phyloP scores from a whole-genome alignment of 2,888 invertebrate species.

The Coleophora deauratella region DNA sequence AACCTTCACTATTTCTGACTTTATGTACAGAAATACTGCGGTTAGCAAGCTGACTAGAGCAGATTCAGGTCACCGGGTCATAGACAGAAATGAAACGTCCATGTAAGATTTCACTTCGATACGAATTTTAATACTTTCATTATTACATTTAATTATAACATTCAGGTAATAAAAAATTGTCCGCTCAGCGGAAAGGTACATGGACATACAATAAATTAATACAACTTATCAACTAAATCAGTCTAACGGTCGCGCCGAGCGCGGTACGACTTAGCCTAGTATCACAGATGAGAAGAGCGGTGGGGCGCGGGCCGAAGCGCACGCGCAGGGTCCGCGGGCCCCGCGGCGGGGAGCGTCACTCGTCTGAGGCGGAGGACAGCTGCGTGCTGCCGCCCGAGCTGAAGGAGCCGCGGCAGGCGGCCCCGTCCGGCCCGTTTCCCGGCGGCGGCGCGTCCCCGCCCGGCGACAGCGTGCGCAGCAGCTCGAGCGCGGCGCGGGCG shows the following conservation, averaged over 20 bases:
- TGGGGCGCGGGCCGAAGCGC: slow-evolving; percentile 60
- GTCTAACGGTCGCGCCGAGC: slow-evolving; percentile 70
- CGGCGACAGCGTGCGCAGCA: slow-evolving; percentile 57
- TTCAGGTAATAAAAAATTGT: slow-evolving; percentile 60
- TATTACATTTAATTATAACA: slow-evolving; percentile 22
- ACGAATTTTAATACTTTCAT: slow-evolving; percentile 48
- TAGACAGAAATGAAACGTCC: slow-evolving; percentile 33
- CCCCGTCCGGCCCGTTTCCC: slow-evolving; percentile 64
- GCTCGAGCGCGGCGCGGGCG: slow-evolving; percentile 56
- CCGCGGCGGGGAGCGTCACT: slow-evolving; percentile 57
- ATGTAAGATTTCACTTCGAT: slow-evolving; percentile 45
- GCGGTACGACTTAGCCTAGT: slow-evolving; percentile 66
- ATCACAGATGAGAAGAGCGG: slow-evolving; percentile 73
- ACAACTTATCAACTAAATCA: slow-evolving; percentile 64
- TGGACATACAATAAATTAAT: slow-evolving; percentile 61
- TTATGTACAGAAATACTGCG: slow-evolving; percentile 12
- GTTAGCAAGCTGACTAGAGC: slow-evolving; percentile 5
- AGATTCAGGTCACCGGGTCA: slow-evolving; percentile 20
- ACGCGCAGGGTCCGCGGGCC: slow-evolving; percentile 43
- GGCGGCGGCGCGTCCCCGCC: slow-evolving; percentile 47
- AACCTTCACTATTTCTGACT: slow-evolving; percentile 25
- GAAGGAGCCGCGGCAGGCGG: slow-evolving; percentile 75
- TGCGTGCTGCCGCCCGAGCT: slow-evolving; percentile 78
- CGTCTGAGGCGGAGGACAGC: slow-evolving; percentile 76
- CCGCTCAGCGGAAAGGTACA: slow-evolving; percentile 73